Evolutionary conservation across 1,140 invertebrate genomes (phyloP).

Genomic region (Trypoxylus dichotomus): DNA sequence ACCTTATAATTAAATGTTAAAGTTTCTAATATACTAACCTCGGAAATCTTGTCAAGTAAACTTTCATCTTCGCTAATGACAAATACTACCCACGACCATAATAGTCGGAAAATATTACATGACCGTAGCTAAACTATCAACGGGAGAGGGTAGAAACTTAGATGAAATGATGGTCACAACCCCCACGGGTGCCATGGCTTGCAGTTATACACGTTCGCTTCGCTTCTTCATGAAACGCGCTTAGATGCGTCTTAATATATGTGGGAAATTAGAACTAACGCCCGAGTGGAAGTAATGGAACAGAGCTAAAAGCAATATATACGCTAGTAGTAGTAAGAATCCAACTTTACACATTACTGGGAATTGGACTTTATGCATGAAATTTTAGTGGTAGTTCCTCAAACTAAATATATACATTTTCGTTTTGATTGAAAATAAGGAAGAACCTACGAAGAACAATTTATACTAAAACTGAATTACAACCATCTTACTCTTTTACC

Average conservation of each 20-base stretch:
- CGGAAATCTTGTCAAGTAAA: too few species aligned
- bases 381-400: too few species aligned
- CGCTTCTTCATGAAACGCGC: background rate
- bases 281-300: background rate
- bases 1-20: too few species aligned
- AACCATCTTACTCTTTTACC: too few species aligned
- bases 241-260: constrained; percentile 9
- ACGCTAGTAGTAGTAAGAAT: too few species aligned
- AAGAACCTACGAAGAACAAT: too few species aligned
- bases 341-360: too few species aligned
- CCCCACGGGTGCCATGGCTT: background rate
- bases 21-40: too few species aligned
- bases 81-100: background rate
- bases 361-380: too few species aligned
- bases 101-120: constrained; percentile 10
- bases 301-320: background rate
- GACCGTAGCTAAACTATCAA: background rate
- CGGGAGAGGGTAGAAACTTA: background rate
- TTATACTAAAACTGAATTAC: too few species aligned
- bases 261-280: constrained; percentile 21
- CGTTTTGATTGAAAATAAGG: too few species aligned
- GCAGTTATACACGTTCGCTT: constrained; percentile 14
- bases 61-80: background rate
- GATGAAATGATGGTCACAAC: constrained; percentile 18
- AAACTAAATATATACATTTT: too few species aligned